Evolutionary conservation across 2,113 vertebrate species (phyloP), one percentile per base, ranked within the genome.

Genomic region (Muntiacus muntjak): DNA sequence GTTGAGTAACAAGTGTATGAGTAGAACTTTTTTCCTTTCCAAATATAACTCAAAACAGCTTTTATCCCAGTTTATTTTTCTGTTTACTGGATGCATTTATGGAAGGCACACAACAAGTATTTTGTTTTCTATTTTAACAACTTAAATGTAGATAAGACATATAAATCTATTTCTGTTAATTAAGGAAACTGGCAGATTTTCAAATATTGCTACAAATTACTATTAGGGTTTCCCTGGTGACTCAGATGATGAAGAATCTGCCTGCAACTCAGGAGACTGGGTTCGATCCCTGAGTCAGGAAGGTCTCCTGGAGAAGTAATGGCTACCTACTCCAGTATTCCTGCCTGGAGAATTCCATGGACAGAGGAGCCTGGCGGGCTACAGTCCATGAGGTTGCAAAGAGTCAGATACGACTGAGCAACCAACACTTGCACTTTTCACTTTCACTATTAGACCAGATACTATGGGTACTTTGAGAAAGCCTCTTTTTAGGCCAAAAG

Each of bases 21-120:
- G 97, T 76, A 71, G 3, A 57, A 47, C 9, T 94, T 87, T 9
- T 58, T 97, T 83, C 92, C 78, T 93, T 76, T 43, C 93, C 95
- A 93, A 76, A 96, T 74, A 76, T 79, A 97, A 93, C 21, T 89
- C 98, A 81, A 90, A 78, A 96, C 95, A 99, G 99, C 99, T 99
- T 97, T 98, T 99, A 89, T 99, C 99, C 58, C 99, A 99, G 99
- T 99, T 99, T 98, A 90, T 99, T 97, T 99, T 99, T 17, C 99
- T 99, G 0, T 98, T 99, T 92, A 99, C 99, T 0, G 99, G 99
- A 84, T 98, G 99, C 71, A 99, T 99, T 95, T 99, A 99, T 87
- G 99, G 99, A 95, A 99, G 99, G 81, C 99, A 99, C 97, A 98
- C 99, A 98, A 99, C 99, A 98, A 99, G 99, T 99, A 99, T 58